Evolutionary conservation across 1,140 invertebrate species (phyloP), one percentile per base, ranked within the genome.

Genomic region (Saxidomus purpurata): DNA sequence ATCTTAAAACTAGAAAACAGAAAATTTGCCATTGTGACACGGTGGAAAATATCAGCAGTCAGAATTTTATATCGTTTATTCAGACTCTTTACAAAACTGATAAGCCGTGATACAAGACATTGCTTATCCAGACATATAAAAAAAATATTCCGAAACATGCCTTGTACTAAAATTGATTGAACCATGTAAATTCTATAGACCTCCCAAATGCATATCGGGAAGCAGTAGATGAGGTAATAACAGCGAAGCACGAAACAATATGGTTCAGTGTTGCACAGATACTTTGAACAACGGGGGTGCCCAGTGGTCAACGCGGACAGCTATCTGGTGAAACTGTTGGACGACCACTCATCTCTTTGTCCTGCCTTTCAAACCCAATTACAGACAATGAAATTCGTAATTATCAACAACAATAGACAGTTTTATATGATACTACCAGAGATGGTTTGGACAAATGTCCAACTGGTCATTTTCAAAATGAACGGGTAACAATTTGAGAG

Each of bases 401-500:
- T 81, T 88, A 80, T 81, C 59, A 67, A 36, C 52, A 28, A 88
- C 77, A 88, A 88, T 49, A 47, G 40, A 63, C 52, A 61, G 71
- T 52, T 81, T 81, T 67, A 80, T 80, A 47, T 49, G 40, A 34
- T 47, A 43, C 59, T 55, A 38, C 17, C 19, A 67, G 19, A 49
- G 13, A 17, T 79, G 17, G 47, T 80, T 79, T 47, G 49, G 34
- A 84, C 86, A 49, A 79, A 34, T 28, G n/a, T 28, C 38, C 86
- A 87, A 87, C 22, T 87, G 85, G 85, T 87, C 49, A 87, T 76
- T 87, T 87, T 87, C 71, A 79, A 79, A 91, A 90, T 90, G 77
- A 91, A 59, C 89, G 87, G 83, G 74, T 87, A 43, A 36, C 69
- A 61, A 83, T 89, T 89, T 79, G 34, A 81, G 55, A 79, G 49